A percentile compares a stretch with the other conserved stretches of the same genome.
These are phyloP conservation scores for Megalops atlanticus DNA, from an alignment of 2,113 vertebrate genomes.

Conservation along the genomic window DNA sequence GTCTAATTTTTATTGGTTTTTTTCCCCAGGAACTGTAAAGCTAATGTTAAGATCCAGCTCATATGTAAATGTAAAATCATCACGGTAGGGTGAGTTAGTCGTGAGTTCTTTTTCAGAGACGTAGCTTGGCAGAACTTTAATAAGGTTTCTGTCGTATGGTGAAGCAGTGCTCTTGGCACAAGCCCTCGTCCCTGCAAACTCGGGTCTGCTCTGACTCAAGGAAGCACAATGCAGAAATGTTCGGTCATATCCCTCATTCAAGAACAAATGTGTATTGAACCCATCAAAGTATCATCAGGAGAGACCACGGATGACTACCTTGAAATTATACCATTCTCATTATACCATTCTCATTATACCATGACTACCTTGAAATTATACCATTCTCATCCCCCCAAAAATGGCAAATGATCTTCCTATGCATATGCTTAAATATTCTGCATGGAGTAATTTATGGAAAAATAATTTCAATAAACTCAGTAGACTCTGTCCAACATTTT, in stretches of 20 bases:
- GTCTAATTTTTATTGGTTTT: neutral
- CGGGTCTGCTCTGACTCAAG: neutral
- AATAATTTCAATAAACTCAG: neutral
- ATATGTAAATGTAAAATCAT: neutral
- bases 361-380: neutral
- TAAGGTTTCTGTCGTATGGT: neutral
- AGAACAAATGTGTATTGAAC: neutral
- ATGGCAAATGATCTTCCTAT: neutral
- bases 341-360: too few relatives aligned
- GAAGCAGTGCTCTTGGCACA: neutral
- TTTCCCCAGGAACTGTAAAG: too few relatives aligned
- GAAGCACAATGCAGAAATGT: neutral
- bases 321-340: neutral
- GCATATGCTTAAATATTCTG: neutral
- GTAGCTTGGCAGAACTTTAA: neutral
- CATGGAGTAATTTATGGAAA: neutral
- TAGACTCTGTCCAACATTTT: neutral
- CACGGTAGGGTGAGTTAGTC: neutral
- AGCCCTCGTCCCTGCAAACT: neutral
- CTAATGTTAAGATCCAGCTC: neutral
- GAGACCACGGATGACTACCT: neutral
- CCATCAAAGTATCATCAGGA: neutral
- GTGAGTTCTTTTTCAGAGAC: neutral
- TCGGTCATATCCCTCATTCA: neutral
- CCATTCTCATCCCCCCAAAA: neutral